These are phyloP conservation scores for Nothura maculosa DNA, from an alignment of 2,797 vertebrate species.

Conservation along the genomic window DNA sequence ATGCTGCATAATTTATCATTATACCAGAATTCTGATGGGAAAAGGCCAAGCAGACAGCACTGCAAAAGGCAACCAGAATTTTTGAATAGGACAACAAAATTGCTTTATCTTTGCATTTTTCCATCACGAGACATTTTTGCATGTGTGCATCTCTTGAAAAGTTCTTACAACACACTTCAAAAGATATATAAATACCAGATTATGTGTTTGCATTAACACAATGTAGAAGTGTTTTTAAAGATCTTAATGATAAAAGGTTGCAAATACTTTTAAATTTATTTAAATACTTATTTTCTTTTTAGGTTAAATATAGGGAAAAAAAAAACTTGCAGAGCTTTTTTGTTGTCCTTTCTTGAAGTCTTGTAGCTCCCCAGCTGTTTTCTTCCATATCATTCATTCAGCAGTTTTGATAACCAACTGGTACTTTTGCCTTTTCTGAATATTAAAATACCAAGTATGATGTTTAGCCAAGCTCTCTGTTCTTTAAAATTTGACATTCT, in stretches of 20 bases:
- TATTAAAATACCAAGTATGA: constrained; percentile 28
- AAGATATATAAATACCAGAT: background rate
- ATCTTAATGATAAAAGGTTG: constrained; percentile 9
- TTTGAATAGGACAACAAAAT: constrained; percentile 52
- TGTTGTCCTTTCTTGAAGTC: constrained; percentile 52
- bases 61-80: constrained; percentile 38
- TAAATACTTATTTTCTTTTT: background rate
- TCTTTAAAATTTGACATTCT: background rate
- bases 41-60: constrained; percentile 19
- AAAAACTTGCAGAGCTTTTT: background rate
- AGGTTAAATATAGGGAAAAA: constrained; percentile 35
- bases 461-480: background rate
- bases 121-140: background rate
- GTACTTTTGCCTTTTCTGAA: constrained; percentile 84
- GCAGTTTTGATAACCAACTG: constrained; percentile 59
- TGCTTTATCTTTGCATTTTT: background rate
- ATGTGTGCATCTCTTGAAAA: background rate
- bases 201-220: background rate
- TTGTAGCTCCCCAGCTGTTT: constrained; percentile 19
- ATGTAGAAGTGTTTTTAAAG: background rate
- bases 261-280: background rate
- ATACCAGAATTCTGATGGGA: constrained; percentile 33
- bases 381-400: constrained; percentile 44
- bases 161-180: background rate
- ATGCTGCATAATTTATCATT: constrained; percentile 47